These are phyloP conservation scores for Orthosia cruda DNA, from an alignment of 2,888 invertebrate species.

Conservation along the genomic window DNA sequence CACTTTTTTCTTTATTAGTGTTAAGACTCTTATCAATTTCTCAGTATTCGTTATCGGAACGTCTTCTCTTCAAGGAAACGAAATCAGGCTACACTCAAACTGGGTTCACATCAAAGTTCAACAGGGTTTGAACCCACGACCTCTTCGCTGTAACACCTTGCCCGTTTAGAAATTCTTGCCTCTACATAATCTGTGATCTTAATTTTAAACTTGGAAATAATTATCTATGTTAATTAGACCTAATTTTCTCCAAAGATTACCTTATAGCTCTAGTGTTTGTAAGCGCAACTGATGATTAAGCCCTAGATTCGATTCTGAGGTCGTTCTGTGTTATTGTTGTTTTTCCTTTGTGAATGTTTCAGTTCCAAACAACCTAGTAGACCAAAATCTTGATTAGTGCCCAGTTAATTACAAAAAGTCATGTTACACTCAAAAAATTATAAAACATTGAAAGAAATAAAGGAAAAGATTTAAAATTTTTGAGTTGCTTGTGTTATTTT, in stretches of 20 bases:
- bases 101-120: conserved; percentile 45
- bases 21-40: not conserved
- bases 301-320: not conserved
- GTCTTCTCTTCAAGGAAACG: not conserved
- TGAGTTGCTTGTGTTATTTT: no score
- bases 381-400: not conserved
- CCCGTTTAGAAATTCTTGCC: conserved; percentile 4
- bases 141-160: conserved; percentile 33
- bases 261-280: not conserved
- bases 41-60: not conserved
- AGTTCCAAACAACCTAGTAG: no score
- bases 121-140: conserved; percentile 19
- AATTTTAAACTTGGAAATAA: not conserved
- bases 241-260: not conserved
- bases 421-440: not conserved
- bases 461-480: no score
- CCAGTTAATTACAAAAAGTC: not conserved
- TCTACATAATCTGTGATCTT: not conserved
- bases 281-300: not conserved
- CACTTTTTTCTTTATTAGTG: not conserved
- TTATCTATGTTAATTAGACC: no score
- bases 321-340: not conserved
- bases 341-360: no score
- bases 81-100: conserved; percentile 5
- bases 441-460: not conserved